Percentiles rank a stretch among this genome's conserved stretches.
Conservation (phyloP, 2,797 vertebrate species). For the Lates japonicus region DNA sequence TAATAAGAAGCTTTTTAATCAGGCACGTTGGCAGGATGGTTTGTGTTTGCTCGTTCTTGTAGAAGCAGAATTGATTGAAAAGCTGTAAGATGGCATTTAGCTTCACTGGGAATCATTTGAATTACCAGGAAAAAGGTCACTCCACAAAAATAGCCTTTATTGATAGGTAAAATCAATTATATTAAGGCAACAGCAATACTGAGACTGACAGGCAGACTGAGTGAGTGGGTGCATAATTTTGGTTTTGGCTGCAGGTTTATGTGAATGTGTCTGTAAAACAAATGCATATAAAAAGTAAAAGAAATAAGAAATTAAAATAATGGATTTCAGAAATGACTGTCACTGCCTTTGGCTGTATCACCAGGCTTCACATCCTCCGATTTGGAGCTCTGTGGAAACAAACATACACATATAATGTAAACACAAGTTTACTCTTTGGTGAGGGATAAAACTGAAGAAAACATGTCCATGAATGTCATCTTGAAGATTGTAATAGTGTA, state of each 20-base stretch:
- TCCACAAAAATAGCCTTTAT: slow-evolving; percentile 72
- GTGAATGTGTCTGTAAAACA: slow-evolving; percentile 12
- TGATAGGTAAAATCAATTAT: slow-evolving; percentile 67
- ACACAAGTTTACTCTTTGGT: not conserved
- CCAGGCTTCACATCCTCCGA: slow-evolving; percentile 72
- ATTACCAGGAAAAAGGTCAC: slow-evolving; percentile 70
- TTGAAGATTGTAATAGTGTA: not conserved
- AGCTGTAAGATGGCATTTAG: slow-evolving; percentile 71
- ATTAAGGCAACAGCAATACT: slow-evolving; percentile 51
- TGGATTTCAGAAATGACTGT: slow-evolving; percentile 75
- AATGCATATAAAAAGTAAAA: slow-evolving; percentile 22
- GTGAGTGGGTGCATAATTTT: slow-evolving; percentile 12
- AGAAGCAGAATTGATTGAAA: slow-evolving; percentile 77
- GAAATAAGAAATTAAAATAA: slow-evolving; percentile 4
- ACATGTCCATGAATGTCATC: not conserved
- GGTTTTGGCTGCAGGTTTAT: slow-evolving; percentile 18
- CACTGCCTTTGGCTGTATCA: slow-evolving; percentile 63
- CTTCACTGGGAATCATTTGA: slow-evolving; percentile 62
- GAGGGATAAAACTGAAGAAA: not conserved
- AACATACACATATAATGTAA: slow-evolving; percentile 35
- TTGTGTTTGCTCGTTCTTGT: slow-evolving; percentile 71
- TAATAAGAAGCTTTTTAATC: slow-evolving; percentile 70
- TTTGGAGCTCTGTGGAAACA: slow-evolving; percentile 79
- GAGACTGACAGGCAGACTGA: slow-evolving; percentile 35
- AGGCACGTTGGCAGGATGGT: slow-evolving; percentile 35